Percentiles rank a stretch among this genome's conserved stretches.
Evolutionary conservation across 1,140 invertebrate genomes (phyloP).

Genomic region (Andricus grossulariae): DNA sequence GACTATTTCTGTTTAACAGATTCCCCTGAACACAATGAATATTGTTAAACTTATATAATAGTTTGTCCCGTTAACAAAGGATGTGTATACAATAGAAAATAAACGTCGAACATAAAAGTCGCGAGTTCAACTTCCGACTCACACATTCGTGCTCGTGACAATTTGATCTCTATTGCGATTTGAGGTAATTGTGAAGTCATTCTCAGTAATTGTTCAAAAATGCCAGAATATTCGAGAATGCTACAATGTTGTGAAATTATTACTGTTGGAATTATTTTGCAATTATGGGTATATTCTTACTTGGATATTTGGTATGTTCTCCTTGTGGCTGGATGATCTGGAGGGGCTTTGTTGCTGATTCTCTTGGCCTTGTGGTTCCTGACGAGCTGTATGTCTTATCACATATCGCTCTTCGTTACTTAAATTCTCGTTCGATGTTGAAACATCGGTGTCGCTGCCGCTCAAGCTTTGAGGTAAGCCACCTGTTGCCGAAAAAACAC

Average conservation of each 20-base stretch:
- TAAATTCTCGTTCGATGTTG: slow-evolving; percentile 92
- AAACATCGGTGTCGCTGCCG: slow-evolving; percentile 93
- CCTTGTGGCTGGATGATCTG: slow-evolving; percentile 74
- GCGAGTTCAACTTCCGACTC: background rate
- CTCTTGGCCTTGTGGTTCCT: slow-evolving; percentile 95
- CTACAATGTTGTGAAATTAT: no score
- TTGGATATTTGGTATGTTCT: slow-evolving; percentile 76
- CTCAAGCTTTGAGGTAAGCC: slow-evolving; percentile 85
- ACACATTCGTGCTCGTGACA: background rate
- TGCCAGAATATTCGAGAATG: no score
- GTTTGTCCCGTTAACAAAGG: slow-evolving; percentile 9
- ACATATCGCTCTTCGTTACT: slow-evolving; percentile 91
- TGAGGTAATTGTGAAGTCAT: no score
- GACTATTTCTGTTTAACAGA: slow-evolving; percentile 71
- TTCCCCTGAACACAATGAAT: slow-evolving; percentile 60
- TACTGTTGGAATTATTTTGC: background rate
- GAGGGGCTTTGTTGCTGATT: slow-evolving; percentile 79
- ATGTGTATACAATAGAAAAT: background rate
- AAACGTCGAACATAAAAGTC: background rate
- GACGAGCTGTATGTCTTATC: slow-evolving; percentile 87
- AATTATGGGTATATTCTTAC: slow-evolving; percentile 48
- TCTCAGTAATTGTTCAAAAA: no score
- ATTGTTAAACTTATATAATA: slow-evolving; percentile 27
- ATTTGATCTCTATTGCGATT: background rate
- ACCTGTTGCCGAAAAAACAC: slow-evolving; percentile 58